Evolutionary conservation across 2,113 vertebrate genomes (phyloP).

Genomic region (Megaceryle maxima): DNA sequence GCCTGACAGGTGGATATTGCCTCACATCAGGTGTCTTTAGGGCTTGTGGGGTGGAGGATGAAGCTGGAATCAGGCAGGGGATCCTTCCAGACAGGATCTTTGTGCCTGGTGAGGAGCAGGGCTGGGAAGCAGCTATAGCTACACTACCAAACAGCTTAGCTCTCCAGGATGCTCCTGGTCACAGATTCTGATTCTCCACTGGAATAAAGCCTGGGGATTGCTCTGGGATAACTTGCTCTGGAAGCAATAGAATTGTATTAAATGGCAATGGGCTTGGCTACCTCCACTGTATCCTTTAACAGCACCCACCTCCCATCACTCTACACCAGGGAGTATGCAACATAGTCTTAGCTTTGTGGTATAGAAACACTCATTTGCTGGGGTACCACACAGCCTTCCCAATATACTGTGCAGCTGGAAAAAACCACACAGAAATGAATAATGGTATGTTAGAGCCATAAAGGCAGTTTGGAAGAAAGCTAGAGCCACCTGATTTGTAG

Average conservation of each 20-base stretch:
- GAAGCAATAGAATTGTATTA: neutral
- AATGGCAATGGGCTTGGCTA: neutral
- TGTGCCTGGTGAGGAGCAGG: neutral
- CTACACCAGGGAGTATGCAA: accelerated
- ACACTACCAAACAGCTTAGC: neutral
- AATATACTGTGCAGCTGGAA: neutral
- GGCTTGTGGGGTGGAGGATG: neutral
- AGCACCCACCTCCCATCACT: accelerated
- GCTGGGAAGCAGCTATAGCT: neutral
- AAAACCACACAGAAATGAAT: neutral
- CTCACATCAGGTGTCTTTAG: neutral
- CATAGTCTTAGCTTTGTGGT: neutral
- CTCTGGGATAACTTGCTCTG: neutral
- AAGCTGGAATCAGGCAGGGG: neutral
- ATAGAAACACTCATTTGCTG: neutral
- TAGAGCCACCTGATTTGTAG: accelerated
- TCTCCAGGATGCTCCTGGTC: neutral
- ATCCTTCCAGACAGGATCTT: neutral
- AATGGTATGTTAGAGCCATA: neutral
- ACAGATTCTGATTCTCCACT: neutral
- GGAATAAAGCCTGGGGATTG: neutral
- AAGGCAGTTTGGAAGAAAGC: neutral
- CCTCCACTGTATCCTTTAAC: neutral
- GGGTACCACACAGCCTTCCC: neutral
- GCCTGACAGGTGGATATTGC: neutral